A percentile compares a stretch with the other conserved stretches of the same genome.
These are phyloP conservation scores for Peromyscus eremicus DNA, from an alignment of 2,797 vertebrate genomes.

Conservation along the genomic window DNA sequence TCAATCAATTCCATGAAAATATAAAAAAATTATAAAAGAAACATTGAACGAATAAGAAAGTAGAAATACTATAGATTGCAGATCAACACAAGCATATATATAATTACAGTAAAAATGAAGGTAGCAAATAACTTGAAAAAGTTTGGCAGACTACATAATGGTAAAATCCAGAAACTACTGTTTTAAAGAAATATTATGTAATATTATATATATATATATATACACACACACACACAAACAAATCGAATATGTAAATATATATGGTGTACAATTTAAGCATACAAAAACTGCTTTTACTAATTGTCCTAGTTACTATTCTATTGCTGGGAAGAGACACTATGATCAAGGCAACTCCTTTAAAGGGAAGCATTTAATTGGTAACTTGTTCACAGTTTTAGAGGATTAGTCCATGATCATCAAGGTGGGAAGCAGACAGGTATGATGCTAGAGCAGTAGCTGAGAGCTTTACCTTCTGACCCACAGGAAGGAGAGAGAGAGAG, in stretches of 20 bases:
- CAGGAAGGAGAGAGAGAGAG: too few species aligned
- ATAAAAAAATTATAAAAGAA: not conserved
- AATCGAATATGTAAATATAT: not conserved
- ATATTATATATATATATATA: not conserved
- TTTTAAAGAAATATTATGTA: not conserved
- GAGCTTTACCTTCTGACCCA: not conserved
- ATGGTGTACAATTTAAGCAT: not conserved
- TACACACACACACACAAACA: too few species aligned
- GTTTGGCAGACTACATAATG: not conserved
- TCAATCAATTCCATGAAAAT: not conserved
- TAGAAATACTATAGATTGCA: not conserved
- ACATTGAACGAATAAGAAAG: not conserved
- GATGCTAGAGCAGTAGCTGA: not conserved
- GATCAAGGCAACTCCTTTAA: not conserved
- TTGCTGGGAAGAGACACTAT: not conserved
- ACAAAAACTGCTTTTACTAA: not conserved
- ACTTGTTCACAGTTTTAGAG: not conserved
- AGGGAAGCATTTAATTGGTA: not conserved
- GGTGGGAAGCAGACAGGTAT: too few species aligned
- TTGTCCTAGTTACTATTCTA: too few species aligned
- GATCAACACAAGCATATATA: not conserved
- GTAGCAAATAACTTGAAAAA: slow-evolving; percentile 40
- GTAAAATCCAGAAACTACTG: slow-evolving; percentile 2
- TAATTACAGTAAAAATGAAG: not conserved
- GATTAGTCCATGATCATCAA: too few species aligned